Evolutionary conservation across 2,113 vertebrate species (phyloP).

Genomic region (Cricetomys ansorgei): DNA sequence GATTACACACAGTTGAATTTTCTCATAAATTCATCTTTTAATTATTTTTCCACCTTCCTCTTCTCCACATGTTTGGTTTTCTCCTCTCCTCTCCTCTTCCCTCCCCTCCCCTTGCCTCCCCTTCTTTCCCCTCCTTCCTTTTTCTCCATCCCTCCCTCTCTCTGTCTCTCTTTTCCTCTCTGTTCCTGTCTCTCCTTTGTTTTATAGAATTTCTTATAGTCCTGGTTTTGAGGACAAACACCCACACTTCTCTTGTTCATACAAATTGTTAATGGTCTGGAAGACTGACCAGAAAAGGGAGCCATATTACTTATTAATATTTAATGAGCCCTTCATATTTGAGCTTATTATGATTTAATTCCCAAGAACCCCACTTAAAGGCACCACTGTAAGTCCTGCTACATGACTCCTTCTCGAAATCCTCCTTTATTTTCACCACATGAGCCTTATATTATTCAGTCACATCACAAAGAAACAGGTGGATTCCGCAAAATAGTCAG

Average conservation of each 20-base stretch:
- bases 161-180: background rate
- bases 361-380: background rate
- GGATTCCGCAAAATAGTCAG: constrained; percentile 19
- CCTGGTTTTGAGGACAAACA: background rate
- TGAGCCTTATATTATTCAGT: background rate
- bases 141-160: fast-evolving
- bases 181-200: background rate
- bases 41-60: background rate
- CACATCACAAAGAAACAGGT: background rate
- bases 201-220: background rate
- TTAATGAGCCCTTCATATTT: constrained; percentile 26
- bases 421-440: background rate
- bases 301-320: background rate
- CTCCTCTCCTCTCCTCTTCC: background rate
- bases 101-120: fast-evolving
- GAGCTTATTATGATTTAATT: constrained; percentile 1
- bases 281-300: background rate
- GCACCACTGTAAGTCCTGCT: background rate
- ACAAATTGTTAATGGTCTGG: constrained; percentile 27
- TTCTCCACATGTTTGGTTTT: background rate
- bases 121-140: fast-evolving
- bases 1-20: background rate
- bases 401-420: background rate
- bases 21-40: background rate
- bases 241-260: constrained; percentile 40